These are phyloP conservation scores for Ophion ellenae DNA, from an alignment of 2,888 invertebrate species.

Conservation along the genomic window DNA sequence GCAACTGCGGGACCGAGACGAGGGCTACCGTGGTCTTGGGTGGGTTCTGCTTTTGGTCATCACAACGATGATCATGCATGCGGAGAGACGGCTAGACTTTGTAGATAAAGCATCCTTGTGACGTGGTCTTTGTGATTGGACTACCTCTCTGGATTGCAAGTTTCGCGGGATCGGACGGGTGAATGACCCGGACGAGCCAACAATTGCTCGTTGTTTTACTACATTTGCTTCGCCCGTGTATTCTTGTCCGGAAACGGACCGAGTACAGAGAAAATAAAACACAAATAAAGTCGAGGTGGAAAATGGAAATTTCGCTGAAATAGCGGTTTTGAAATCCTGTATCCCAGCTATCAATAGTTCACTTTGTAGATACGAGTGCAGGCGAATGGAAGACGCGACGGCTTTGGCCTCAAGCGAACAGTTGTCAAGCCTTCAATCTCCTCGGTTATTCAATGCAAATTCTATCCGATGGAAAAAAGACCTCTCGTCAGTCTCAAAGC, in stretches of 20 bases:
- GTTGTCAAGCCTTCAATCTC: conserved; percentile 35
- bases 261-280: not conserved
- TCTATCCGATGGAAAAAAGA: conserved; percentile 13
- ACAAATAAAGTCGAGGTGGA: conserved; percentile 18
- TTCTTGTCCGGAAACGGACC: conserved; percentile 1
- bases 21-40: not conserved
- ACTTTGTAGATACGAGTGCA: conserved; percentile 13
- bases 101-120: conserved; percentile 6
- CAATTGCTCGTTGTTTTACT: not conserved
- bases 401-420: conserved; percentile 14
- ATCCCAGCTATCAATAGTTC: conserved; percentile 4
- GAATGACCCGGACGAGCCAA: not conserved
- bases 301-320: conserved; percentile 33
- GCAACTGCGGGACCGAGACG: not conserved
- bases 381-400: not conserved
- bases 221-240: not conserved
- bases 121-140: not conserved
- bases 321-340: conserved; percentile 26
- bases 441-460: conserved; percentile 27
- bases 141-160: not conserved
- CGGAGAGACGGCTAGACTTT: conserved; percentile 2
- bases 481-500: conserved; percentile 13
- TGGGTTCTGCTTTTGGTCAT: not conserved
- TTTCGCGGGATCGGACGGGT: not conserved
- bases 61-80: not conserved